phyloP scores from a whole-genome alignment of 2,888 invertebrate species.

The Bellardia pandia region DNA sequence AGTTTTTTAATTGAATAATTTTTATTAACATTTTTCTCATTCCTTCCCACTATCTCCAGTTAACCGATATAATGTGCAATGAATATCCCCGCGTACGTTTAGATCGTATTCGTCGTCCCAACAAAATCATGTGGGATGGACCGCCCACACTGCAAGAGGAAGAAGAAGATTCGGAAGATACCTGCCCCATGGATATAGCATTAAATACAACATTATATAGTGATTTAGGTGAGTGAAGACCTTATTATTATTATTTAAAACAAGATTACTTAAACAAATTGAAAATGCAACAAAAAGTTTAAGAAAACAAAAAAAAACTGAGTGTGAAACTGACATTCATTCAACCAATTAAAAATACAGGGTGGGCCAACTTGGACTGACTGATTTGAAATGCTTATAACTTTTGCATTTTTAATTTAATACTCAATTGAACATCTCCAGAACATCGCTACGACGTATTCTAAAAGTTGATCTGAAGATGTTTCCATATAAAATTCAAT shows the following conservation, averaged over 20 bases:
- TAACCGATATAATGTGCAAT: constrained; percentile 83
- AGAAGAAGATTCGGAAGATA: constrained; percentile 85
- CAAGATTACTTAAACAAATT: not conserved
- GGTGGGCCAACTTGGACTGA: no score
- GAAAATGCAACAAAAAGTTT: constrained; percentile 25
- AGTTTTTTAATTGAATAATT: not conserved
- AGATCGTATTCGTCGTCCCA: constrained; percentile 87
- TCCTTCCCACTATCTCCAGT: constrained; percentile 74
- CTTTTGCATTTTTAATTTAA: no score
- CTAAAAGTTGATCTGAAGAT: no score
- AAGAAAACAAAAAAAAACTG: no score
- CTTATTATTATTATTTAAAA: not conserved
- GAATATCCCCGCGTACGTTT: constrained; percentile 87
- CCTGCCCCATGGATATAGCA: constrained; percentile 82
- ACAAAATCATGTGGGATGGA: constrained; percentile 85
- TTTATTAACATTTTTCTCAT: not conserved
- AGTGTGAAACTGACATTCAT: no score
- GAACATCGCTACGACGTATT: no score
- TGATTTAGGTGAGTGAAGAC: constrained; percentile 83
- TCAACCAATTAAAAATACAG: no score
- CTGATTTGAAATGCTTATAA: no score
- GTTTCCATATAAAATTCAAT: no score
- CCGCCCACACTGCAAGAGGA: constrained; percentile 87
- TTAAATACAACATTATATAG: constrained; percentile 83
- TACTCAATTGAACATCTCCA: no score